A percentile compares a stretch with the other conserved stretches of the same genome.
These are phyloP conservation scores for Stegana nigrithorax DNA, from an alignment of 2,888 invertebrate genomes.

Conservation along the genomic window DNA sequence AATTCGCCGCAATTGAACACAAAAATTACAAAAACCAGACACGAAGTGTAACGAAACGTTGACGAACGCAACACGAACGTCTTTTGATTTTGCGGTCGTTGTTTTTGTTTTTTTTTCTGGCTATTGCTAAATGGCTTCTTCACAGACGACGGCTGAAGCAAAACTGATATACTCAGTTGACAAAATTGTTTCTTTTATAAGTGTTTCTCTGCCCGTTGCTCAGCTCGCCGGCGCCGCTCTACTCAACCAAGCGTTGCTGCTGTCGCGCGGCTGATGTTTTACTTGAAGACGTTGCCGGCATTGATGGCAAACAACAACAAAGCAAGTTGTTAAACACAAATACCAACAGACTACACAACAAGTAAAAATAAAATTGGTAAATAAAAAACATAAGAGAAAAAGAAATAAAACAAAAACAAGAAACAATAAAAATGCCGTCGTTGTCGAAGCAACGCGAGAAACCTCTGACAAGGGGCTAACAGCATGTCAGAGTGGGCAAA, in stretches of 20 bases:
- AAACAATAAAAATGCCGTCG: slow-evolving; percentile 14
- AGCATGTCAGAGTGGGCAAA: background rate
- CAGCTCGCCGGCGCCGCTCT: background rate
- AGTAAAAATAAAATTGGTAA: background rate
- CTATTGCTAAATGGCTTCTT: slow-evolving; percentile 38
- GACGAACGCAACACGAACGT: slow-evolving; percentile 16
- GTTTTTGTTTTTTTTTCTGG: background rate
- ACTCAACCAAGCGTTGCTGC: too few relatives aligned
- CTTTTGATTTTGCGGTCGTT: slow-evolving; percentile 10
- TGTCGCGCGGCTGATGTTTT: too few relatives aligned
- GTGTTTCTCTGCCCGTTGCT: slow-evolving; percentile 22
- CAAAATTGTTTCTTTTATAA: slow-evolving; percentile 60
- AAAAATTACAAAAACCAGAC: background rate
- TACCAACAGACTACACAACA: slow-evolving; percentile 24
- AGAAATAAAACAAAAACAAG: background rate
- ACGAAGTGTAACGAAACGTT: background rate
- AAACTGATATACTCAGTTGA: slow-evolving; percentile 60
- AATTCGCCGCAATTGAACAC: background rate
- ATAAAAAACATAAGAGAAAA: slow-evolving; percentile 1
- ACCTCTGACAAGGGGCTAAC: background rate
- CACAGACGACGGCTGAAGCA: slow-evolving; percentile 52
- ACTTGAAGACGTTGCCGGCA: too few relatives aligned
- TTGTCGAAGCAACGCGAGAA: background rate
- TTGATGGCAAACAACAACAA: slow-evolving; percentile 27
- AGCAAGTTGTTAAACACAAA: slow-evolving; percentile 42